A percentile compares a stretch with the other conserved stretches of the same genome.
Evolutionary conservation across 2,113 vertebrate species (phyloP).

Genomic region (Morphnarchus princeps): DNA sequence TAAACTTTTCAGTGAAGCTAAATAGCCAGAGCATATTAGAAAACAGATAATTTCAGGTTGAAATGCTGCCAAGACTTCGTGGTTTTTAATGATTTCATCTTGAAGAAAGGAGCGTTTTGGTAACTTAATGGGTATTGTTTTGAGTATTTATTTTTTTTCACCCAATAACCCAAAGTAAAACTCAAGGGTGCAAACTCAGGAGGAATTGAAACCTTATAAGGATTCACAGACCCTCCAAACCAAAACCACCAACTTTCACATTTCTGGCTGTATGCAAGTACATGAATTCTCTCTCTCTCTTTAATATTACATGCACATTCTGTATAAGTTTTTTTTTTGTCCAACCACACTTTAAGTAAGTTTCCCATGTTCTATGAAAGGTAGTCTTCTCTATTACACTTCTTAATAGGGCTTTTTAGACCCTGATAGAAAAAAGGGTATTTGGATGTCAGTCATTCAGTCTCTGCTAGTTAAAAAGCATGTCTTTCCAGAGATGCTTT

Average conservation of each 20-base stretch:
- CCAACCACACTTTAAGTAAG: neutral
- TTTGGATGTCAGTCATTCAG: neutral
- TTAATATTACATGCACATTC: neutral
- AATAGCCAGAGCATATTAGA: neutral
- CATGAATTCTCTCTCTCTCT: neutral
- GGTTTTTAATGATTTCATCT: neutral
- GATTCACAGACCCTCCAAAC: neutral
- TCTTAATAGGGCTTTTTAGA: neutral
- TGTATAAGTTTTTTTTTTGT: neutral
- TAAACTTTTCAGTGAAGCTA: neutral
- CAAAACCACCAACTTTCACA: slow-evolving; percentile 41
- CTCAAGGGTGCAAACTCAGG: neutral
- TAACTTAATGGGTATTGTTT: neutral
- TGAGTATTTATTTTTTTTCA: neutral
- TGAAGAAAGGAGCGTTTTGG: neutral
- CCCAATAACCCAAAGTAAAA: neutral
- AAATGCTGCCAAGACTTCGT: neutral
- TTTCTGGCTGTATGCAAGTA: neutral
- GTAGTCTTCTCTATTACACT: neutral
- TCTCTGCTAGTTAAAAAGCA: slow-evolving; percentile 11
- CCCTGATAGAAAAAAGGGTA: neutral
- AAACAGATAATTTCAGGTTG: neutral
- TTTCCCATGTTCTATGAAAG: neutral
- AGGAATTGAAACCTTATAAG: slow-evolving; percentile 33
- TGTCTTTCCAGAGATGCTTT: slow-evolving; percentile 14